Base-by-base conservation (phyloP, 2,888 invertebrate genomes). In the Drosophila colorata region DNA sequence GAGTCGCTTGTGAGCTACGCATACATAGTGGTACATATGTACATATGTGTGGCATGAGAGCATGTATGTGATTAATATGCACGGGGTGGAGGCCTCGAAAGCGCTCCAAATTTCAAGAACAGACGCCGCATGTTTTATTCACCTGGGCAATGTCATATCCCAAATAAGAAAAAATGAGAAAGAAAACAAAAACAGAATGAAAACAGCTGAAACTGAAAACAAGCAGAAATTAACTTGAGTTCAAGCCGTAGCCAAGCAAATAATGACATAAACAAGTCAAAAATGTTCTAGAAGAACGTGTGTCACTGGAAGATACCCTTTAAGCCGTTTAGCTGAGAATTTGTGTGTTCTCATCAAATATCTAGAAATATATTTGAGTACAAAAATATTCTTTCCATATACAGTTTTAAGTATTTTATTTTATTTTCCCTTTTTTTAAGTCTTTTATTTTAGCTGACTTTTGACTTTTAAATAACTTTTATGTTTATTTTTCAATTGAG, bases 81-180 rank as follows among this genome's bases (percentile, higher is more conserved):
- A 70, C 33, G 51, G 58, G 48, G 73, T 44, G 43, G 51, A 61
- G 67, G 35, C 74, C 88, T 77, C 71, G 78, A 80, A 80, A 77
- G 72, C 69, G 78, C 78, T 86, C 84, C 59, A 88, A 61, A 80
- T 83, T 78, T 61, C 71, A 67, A 78, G 68, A 63, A 81, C 69
- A 85, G 70, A 85, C 73, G 44, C 48, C 53, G 58, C 63, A 81
- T 80, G 58, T 75, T 85, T 82, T 69, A 85, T 85, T 85, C 73
- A 82, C 80, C 84, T 87, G 63, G 23, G 58, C 82, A 69, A 84
- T 79, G 87, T 78, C 87, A 82, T 52, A 53, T 67, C 55, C 69
- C 35, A 72, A 69, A 52, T 56, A 66, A 66, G 44, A 51, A 37
- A 43, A 52, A 35, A 33, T 31, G 46, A 2, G 3, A 41, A 38